A percentile compares a stretch with the other conserved stretches of the same genome.
Conservation (phyloP, 2,113 vertebrate genomes). For the Zosterops japonicus region DNA sequence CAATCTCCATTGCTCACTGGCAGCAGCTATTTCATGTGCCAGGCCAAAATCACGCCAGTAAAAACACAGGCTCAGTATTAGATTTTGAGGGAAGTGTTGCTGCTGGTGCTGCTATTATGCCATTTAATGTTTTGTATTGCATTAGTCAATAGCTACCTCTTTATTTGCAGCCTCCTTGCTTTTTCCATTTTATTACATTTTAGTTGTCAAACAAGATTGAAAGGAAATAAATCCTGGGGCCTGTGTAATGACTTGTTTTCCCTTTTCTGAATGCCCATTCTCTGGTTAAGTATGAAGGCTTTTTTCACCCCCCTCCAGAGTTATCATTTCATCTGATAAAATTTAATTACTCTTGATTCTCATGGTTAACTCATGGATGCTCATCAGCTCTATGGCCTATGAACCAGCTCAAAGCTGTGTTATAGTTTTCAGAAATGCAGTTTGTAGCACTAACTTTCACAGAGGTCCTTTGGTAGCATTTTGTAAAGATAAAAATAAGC, state of each 20-base stretch:
- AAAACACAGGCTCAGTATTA: neutral
- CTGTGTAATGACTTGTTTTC: neutral
- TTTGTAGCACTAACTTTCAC: neutral
- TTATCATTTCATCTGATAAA: neutral
- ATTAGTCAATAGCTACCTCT: neutral
- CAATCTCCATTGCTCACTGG: neutral
- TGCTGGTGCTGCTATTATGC: neutral
- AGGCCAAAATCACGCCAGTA: neutral
- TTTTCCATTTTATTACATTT: constrained; percentile 21
- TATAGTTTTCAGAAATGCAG: neutral
- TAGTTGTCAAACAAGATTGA: neutral
- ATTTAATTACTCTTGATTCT: neutral
- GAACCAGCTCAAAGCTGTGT: neutral
- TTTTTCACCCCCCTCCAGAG: neutral
- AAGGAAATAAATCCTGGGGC: neutral
- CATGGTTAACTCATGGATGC: neutral
- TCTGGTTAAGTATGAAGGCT: neutral
- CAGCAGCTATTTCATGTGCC: neutral
- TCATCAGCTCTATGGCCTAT: neutral
- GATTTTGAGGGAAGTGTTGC: neutral
- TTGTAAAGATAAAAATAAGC: neutral
- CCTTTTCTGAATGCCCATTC: neutral
- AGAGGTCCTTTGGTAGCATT: neutral
- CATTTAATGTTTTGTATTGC: neutral
- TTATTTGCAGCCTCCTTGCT: neutral